Evolutionary conservation across 2,113 vertebrate species (phyloP).

Genomic region (Sinosuthora webbiana): DNA sequence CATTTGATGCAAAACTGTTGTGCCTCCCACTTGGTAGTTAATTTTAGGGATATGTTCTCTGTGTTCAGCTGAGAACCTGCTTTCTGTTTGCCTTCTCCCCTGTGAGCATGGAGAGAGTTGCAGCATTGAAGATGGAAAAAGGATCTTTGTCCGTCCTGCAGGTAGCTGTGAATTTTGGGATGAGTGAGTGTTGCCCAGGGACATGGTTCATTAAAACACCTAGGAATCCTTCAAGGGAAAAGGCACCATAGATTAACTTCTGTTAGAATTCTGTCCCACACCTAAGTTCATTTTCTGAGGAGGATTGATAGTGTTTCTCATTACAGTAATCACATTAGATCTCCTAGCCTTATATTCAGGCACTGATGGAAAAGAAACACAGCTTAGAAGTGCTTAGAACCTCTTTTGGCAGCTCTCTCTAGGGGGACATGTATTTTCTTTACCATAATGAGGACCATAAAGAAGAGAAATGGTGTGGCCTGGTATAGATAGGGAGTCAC

Average conservation of each 20-base stretch:
- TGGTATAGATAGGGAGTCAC: conserved; percentile 31
- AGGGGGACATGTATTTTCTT: conserved; percentile 35
- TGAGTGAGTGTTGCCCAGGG: not conserved
- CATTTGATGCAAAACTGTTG: not conserved
- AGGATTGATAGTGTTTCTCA: conserved; percentile 10
- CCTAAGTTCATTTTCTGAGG: not conserved
- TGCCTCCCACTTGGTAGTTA: not conserved
- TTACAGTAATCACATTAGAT: not conserved
- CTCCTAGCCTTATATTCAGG: not conserved
- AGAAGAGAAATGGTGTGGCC: conserved; percentile 26
- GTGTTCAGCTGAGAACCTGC: not conserved
- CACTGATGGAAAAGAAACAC: not conserved
- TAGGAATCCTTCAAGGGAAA: not conserved
- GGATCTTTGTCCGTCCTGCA: not conserved
- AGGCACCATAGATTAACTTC: not conserved
- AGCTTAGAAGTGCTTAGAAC: not conserved
- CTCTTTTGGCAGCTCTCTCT: not conserved
- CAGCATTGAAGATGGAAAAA: not conserved
- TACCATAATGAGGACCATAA: conserved; percentile 42
- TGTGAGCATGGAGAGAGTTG: not conserved
- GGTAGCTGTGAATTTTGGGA: not conserved
- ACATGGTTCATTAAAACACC: not conserved
- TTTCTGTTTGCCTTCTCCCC: not conserved
- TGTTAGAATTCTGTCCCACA: not conserved
- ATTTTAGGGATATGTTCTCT: not conserved